Conservation (phyloP, 2,888 invertebrate species). For the Sphecodes monilicornis region DNA sequence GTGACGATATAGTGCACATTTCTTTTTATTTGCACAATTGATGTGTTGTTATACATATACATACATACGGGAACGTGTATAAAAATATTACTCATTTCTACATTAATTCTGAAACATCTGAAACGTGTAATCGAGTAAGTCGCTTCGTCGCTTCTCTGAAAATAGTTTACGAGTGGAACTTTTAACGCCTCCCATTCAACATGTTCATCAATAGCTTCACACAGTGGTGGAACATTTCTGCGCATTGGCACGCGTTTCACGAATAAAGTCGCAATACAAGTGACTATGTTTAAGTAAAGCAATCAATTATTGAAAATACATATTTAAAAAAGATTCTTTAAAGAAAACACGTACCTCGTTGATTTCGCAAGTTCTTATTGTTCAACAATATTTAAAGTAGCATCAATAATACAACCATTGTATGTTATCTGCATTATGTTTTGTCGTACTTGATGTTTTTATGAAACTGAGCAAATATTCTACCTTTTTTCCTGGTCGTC, state of each 20-base stretch:
- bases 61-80: slow-evolving; percentile 55
- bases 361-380: neutral
- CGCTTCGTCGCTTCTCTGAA: slow-evolving; percentile 56
- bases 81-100: slow-evolving; percentile 55
- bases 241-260: slow-evolving; percentile 53
- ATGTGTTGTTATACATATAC: slow-evolving; percentile 53
- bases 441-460: neutral
- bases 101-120: slow-evolving; percentile 31
- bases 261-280: neutral
- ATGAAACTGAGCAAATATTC: neutral
- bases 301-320: neutral
- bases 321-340: neutral
- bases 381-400: neutral
- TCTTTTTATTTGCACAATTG: slow-evolving; percentile 64
- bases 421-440: neutral
- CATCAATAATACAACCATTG: neutral
- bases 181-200: slow-evolving; percentile 57
- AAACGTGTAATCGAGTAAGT: slow-evolving; percentile 31
- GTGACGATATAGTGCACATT: slow-evolving; percentile 40
- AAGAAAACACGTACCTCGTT: neutral
- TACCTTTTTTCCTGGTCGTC: neutral
- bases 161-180: slow-evolving; percentile 37
- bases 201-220: slow-evolving; percentile 46
- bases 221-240: slow-evolving; percentile 34
- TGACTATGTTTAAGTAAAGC: neutral